A percentile compares a stretch with the other conserved stretches of the same genome.
These are phyloP conservation scores for Thyatira batis DNA, from an alignment of 2,888 invertebrate species.

Conservation along the genomic window DNA sequence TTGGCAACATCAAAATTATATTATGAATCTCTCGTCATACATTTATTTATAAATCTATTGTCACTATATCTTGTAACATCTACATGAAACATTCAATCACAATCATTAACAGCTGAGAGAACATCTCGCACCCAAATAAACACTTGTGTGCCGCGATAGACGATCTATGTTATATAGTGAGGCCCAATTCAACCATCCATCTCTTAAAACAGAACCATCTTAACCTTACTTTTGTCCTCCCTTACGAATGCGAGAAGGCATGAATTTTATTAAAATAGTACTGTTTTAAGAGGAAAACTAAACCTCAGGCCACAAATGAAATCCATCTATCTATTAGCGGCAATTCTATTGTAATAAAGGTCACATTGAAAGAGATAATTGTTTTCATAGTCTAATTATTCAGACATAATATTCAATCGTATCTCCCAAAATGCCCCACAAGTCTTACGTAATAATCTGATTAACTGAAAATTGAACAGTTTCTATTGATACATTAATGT, in stretches of 20 bases:
- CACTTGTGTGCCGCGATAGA: slow-evolving; percentile 15
- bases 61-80: slow-evolving; percentile 42
- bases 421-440: not conserved
- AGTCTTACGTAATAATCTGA: not conserved
- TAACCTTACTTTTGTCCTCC: not conserved
- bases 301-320: not conserved
- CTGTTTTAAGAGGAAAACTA: no score
- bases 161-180: not conserved
- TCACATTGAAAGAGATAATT: slow-evolving; percentile 7
- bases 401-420: not conserved
- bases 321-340: not conserved
- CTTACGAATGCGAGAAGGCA: no score
- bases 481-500: not conserved
- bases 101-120: slow-evolving; percentile 29
- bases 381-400: slow-evolving; percentile 18
- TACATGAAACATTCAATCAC: slow-evolving; percentile 31
- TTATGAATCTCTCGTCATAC: slow-evolving; percentile 29
- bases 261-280: no score
- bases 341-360: not conserved
- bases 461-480: not conserved
- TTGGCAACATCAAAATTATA: slow-evolving; percentile 52
- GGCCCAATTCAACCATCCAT: no score
- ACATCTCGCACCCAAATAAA: slow-evolving; percentile 26
- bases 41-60: slow-evolving; percentile 35
- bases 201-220: no score